Base-by-base conservation (phyloP, 1,140 invertebrate species). In the Lutraria rhynchaena region DNA sequence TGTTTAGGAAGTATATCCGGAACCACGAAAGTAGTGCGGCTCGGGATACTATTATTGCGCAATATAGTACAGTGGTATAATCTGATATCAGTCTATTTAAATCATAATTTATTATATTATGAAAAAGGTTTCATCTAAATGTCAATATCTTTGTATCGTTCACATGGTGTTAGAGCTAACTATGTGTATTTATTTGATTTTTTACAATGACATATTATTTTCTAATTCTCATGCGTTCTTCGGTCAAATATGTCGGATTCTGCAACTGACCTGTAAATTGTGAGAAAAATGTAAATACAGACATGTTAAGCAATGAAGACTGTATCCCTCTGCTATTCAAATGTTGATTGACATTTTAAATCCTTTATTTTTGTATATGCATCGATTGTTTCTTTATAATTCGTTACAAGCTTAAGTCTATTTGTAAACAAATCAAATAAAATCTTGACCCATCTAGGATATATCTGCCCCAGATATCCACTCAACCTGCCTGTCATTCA, bases 161-260 rank as follows among this genome's bases (percentile, higher is more conserved):
- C 4, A 61, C 27, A 27, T 5, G 4, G 11, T 7, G n/a, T 19
- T 27, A 4, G 3, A 7, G 13, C 1, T 19, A 35, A 3, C 11
- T 5, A 15, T 7, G 17, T 13, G 19, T 35, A 63, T 33, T 22
- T 37, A 19, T 19, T n/a, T 35, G 27, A 46, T 11, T 19, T 19
- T 37, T n/a, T 24, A 35, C 35, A 33, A 51, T 71, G 31, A 22
- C 46, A 35, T 11, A 24, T 44, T 61, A 44, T 27, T 75, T 75
- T 75, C 3, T 3, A 37, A 31, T 44, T 49, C 4, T 19, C 19
- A 49, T 33, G 51, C 58, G 73, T 75, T 75, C 35, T 75, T 60
- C 73, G 73, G 73, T 60, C 44, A 75, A 71, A 55, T 55, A 75
- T 75, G 73, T 75, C 73, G 41, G 73, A 75, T n/a, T 44, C 41